Conservation (phyloP, 1,140 invertebrate species). For the Ips typographus region DNA sequence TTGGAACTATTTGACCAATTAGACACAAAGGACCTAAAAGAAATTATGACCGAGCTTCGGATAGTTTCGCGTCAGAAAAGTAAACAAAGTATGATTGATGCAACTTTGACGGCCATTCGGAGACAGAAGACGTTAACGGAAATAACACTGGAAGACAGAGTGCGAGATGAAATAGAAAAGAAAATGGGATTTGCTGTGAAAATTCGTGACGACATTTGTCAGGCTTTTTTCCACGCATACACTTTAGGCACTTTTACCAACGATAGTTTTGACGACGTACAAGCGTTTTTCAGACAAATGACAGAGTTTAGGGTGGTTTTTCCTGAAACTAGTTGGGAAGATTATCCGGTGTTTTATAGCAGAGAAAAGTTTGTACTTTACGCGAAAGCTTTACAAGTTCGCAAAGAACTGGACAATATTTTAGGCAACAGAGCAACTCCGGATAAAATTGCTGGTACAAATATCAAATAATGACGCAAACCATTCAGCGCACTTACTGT, state of each 20-base stretch:
- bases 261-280: slow-evolving; percentile 22
- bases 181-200: slow-evolving; percentile 24
- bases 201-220: slow-evolving; percentile 9
- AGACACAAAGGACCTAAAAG: slow-evolving; percentile 4
- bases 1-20: neutral
- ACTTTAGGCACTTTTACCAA: slow-evolving; percentile 36
- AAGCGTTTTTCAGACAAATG: slow-evolving; percentile 17
- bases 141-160: slow-evolving; percentile 6
- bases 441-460: neutral
- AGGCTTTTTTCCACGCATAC: slow-evolving; percentile 28
- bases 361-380: slow-evolving; percentile 27
- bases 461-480: too few relatives aligned
- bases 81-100: slow-evolving; percentile 14
- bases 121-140: neutral
- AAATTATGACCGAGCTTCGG: slow-evolving; percentile 4
- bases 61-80: neutral
- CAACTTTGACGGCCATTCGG: neutral
- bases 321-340: slow-evolving; percentile 20
- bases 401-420: slow-evolving; percentile 3
- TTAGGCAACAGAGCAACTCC: neutral
- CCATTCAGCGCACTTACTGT: too few relatives aligned
- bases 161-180: slow-evolving; percentile 14
- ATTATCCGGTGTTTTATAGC: slow-evolving; percentile 21
- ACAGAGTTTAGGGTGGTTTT: slow-evolving; percentile 12
- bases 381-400: slow-evolving; percentile 3